Conservation (phyloP, 1,140 invertebrate genomes). For the Lordiphosa mommai region DNA sequence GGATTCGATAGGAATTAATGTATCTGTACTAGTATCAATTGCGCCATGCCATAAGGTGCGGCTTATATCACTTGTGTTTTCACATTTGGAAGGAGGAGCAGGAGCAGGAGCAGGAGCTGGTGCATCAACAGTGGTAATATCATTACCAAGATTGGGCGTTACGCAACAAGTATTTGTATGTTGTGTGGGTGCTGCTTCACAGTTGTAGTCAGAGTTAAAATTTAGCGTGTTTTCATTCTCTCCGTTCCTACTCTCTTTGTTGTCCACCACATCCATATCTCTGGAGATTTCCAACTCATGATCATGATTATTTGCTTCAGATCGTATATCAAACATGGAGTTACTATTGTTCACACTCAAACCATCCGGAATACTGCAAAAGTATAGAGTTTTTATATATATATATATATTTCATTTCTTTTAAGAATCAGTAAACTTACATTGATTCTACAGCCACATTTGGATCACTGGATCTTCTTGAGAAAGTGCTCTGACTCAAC, state of each 20-base stretch:
- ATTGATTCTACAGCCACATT: slow-evolving; percentile 86
- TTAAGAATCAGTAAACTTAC: slow-evolving; percentile 67
- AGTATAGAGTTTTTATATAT: too few relatives aligned
- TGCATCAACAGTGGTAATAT: neutral
- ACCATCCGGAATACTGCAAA: slow-evolving; percentile 44
- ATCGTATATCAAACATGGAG: slow-evolving; percentile 62
- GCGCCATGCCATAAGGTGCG: slow-evolving; percentile 49
- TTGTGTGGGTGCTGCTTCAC: too few relatives aligned
- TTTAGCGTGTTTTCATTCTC: slow-evolving; percentile 10
- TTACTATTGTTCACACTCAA: slow-evolving; percentile 59
- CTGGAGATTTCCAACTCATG: slow-evolving; percentile 20
- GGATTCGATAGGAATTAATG: slow-evolving; percentile 71
- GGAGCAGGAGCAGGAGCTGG: slow-evolving; percentile 11
- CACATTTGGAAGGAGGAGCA: slow-evolving; percentile 23
- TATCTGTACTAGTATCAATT: slow-evolving; percentile 81
- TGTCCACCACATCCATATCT: slow-evolving; percentile 7
- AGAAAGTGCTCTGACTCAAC: slow-evolving; percentile 82
- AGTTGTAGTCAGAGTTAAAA: too few relatives aligned
- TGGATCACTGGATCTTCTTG: slow-evolving; percentile 89
- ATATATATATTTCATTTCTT: too few relatives aligned
- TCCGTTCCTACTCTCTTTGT: slow-evolving; percentile 1
- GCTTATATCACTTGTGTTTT: slow-evolving; percentile 42
- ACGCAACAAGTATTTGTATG: too few relatives aligned
- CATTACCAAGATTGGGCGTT: too few relatives aligned
- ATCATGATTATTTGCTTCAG: slow-evolving; percentile 33